Base-by-base conservation (phyloP, 2,888 invertebrate genomes). In the Rhopalosiphum nymphaeae region DNA sequence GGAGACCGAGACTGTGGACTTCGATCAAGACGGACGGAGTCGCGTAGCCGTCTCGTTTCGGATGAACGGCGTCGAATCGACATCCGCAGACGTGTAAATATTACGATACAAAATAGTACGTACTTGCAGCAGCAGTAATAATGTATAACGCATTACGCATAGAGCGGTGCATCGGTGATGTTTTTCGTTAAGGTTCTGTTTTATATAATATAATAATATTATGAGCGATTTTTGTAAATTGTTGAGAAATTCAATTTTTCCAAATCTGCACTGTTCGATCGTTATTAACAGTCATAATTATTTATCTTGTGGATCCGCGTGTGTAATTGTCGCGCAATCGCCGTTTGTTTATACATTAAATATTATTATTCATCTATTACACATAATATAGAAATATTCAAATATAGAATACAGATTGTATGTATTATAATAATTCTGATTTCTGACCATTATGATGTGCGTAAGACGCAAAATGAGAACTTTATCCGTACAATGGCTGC, bases 11-110 rank as follows among this genome's bases (percentile, higher is more conserved):
- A 93, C 88, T 0, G 84, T 89, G 21, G 94, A 94, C 42, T 94
- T 61, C 7, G 94, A 94, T 49, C 91, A 90, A 11, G 90, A 91
- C 53, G 91, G 94, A 29, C 84, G 85, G 29, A 94, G 94, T 42
- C 94, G 94, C 21, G 86, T 91, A 9, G 90, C 94, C 49, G 86
- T 94, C 29, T 94, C 94, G 13, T 94, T 90, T 42, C 57, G 94
- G 29, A 94, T 86, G 94, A 94, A 94, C 42, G 88, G 92, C 78
- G 53, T 89, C 3, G 92, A 93, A 13, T 89, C 78, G 3, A 89
- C 88, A 16, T 93, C 92, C 25, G 88, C 92, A 7, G 78, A 93
- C 13, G 92, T 93, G 42, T 93, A 53, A 93, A 56, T 26, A 36
- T 86, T 53, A 53, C 53, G 36, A 36, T 42, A 44, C 44, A 44